Conservation (phyloP, 2,113 vertebrate species). For the Protobothrops flavoviridis region DNA sequence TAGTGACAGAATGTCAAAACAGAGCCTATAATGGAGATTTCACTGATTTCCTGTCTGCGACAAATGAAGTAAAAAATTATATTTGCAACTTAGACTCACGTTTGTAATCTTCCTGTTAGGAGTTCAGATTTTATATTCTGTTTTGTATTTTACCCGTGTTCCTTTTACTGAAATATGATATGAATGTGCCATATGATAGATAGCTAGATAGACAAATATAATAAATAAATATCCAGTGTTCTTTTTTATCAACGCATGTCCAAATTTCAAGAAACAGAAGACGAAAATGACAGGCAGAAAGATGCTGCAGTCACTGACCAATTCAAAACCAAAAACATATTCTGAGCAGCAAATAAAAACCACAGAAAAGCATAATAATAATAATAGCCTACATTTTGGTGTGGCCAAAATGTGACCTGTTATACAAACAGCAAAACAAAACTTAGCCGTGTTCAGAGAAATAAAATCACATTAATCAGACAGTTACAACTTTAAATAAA, state of each 20-base stretch:
- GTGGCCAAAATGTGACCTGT: background rate
- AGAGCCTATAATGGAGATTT: background rate
- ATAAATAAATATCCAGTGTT: background rate
- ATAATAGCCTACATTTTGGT: background rate
- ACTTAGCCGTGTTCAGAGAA: background rate
- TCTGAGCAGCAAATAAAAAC: background rate
- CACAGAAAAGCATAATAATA: background rate
- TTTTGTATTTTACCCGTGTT: background rate
- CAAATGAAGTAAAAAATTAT: background rate
- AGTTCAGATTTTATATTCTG: background rate
- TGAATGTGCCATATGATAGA: background rate
- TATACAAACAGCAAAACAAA: background rate
- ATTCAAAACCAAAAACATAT: background rate
- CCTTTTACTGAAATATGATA: background rate
- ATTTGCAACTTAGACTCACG: background rate
- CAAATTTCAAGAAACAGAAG: background rate
- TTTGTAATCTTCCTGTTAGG: background rate
- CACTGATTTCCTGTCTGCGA: background rate
- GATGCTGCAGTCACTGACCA: background rate
- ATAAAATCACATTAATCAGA: background rate
- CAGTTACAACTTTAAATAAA: background rate
- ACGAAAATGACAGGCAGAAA: background rate
- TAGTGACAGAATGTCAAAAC: background rate
- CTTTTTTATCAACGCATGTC: background rate
- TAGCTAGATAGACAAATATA: background rate